Evolutionary conservation across 2,797 vertebrate genomes (phyloP).

Genomic region (Melanotaenia trifasciata): DNA sequence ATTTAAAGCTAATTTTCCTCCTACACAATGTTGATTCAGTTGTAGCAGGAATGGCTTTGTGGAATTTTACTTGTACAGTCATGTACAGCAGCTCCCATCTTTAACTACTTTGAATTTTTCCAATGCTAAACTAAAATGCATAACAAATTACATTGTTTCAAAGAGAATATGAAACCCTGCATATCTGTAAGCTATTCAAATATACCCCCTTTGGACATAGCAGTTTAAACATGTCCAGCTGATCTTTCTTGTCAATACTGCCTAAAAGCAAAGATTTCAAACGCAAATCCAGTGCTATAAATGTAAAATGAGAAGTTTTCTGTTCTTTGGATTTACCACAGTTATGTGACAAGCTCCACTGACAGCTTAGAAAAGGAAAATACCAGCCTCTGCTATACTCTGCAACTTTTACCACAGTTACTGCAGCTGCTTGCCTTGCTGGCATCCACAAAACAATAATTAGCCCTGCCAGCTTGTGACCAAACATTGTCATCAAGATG

Average conservation of each 20-base stretch:
- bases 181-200: background rate
- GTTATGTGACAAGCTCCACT: background rate
- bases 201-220: background rate
- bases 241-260: background rate
- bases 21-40: slow-evolving; percentile 36
- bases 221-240: background rate
- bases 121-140: slow-evolving; percentile 8
- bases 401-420: slow-evolving; percentile 12
- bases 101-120: background rate
- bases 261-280: background rate
- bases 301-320: background rate
- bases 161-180: background rate
- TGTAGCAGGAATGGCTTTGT: slow-evolving; percentile 37
- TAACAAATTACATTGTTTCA: background rate
- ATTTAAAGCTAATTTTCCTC: slow-evolving; percentile 11
- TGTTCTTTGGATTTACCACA: slow-evolving; percentile 14
- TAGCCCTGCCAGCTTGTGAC: slow-evolving; percentile 6
- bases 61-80: slow-evolving; percentile 48
- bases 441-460: slow-evolving; percentile 10
- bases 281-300: background rate
- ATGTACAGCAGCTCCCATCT: slow-evolving; percentile 7
- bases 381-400: background rate
- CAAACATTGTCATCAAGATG: slow-evolving; percentile 5
- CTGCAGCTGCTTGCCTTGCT: slow-evolving; percentile 14
- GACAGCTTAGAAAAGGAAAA: slow-evolving; percentile 18